Evolutionary conservation across 35 echinoderm and acorn worm genomes (phyloP), one percentile per base, ranked within the genome.

Genomic region (Apostichopus parvimensis): DNA sequence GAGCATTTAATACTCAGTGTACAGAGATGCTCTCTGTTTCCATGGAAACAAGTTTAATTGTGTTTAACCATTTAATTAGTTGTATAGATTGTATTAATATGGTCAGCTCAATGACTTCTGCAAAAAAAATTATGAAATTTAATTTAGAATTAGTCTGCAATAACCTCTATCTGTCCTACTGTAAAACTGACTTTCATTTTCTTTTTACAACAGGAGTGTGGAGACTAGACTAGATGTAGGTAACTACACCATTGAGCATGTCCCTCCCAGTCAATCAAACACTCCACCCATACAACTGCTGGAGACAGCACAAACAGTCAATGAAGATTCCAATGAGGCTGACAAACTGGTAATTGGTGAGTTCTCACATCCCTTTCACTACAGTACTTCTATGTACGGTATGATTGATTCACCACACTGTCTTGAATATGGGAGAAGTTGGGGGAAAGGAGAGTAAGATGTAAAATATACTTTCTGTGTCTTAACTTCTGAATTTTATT

Each of bases 161-260:
- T 45, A 45, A 1, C 34, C 34, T 45, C 34, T 45, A 4, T 45
- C 34, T 4, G 34, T 45, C 3, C 3, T 45, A 45, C 34, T 45
- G 34, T 45, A 0, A 45, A 45, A 45, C 34, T 45, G 34, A 0
- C 34, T 78, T 78, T 78, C 77, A 78, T 22, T 45, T 45, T 17
- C 1, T 8, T 88, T 64, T 21, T 18, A 72, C 54, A 53, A 12
- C 21, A 88, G 86, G 54, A 15, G 14, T 78, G 14, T 57, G 21
- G 61, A 25, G 28, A n/a, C 18, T 6, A 5, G 45, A 22, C 22
- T 91, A 13, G 89, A 91, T 20, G n/a, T 91, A 18, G 89, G 89
- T 11, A 91, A 91, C 14, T 91, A 78, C 89, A 91, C 89, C 2
- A 91, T 91, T n/a, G 89, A 91, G 11, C 89, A 91, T 21, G 89